These are phyloP conservation scores for Barnardius zonarius DNA, from an alignment of 2,113 vertebrate species.

Conservation along the genomic window DNA sequence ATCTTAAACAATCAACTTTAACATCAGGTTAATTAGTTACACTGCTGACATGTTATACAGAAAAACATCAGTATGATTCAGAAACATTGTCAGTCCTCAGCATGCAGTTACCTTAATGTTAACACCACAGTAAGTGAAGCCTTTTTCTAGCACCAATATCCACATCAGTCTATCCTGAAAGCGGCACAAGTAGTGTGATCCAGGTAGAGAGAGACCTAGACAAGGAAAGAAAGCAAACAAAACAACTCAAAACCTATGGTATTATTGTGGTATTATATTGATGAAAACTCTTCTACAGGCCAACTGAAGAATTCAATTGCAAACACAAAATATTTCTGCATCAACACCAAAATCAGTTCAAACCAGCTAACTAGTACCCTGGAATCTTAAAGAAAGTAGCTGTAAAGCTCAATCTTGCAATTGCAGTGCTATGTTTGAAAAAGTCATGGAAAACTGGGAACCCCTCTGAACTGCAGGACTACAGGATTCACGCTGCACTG, in stretches of 20 bases:
- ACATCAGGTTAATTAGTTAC: background rate
- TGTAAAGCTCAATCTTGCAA: background rate
- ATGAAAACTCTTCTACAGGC: background rate
- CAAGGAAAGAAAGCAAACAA: background rate
- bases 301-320: background rate
- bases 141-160: conserved; percentile 91
- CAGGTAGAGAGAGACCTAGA: conserved; percentile 86
- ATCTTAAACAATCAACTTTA: background rate
- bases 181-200: conserved; percentile 94
- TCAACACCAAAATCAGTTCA: background rate
- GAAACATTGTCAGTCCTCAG: conserved; percentile 3
- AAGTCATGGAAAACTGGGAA: background rate
- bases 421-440: background rate
- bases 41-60: background rate
- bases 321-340: background rate
- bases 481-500: background rate
- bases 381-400: background rate
- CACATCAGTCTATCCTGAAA: conserved; percentile 95
- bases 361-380: background rate
- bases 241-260: background rate
- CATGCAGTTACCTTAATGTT: conserved; percentile 88
- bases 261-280: background rate
- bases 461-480: background rate
- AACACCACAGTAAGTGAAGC: conserved; percentile 92
- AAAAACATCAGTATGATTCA: background rate